phyloP scores from a whole-genome alignment of 2,888 invertebrate species.

The Lasioglossum leucozonium region DNA sequence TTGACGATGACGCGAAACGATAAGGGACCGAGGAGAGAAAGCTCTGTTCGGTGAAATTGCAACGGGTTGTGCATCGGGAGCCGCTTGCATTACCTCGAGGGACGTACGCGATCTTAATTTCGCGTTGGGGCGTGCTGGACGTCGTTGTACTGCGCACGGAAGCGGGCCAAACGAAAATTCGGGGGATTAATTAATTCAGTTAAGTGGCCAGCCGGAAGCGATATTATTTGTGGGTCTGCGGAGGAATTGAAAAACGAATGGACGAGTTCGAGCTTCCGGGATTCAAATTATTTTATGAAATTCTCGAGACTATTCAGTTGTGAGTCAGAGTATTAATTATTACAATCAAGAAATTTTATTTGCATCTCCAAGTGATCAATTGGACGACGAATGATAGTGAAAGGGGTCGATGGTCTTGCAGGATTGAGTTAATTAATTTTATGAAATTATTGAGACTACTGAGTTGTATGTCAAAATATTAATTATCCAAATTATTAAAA shows the following conservation, averaged over 20 bases:
- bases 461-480: too few species aligned
- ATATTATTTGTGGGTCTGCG: background rate
- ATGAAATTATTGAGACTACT: too few species aligned
- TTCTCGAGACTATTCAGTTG: background rate
- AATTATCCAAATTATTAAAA: too few species aligned
- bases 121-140: conserved; percentile 39
- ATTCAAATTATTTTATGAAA: background rate
- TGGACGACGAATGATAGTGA: too few species aligned
- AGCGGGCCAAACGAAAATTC: conserved; percentile 37
- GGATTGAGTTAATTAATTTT: too few species aligned
- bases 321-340: background rate
- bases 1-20: background rate
- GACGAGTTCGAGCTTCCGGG: background rate
- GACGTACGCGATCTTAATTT: conserved; percentile 47
- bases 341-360: too few species aligned
- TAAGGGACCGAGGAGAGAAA: background rate
- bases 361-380: too few species aligned
- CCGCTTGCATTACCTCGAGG: conserved; percentile 11
- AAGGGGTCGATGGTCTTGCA: too few species aligned
- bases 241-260: background rate
- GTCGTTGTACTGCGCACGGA: conserved; percentile 21
- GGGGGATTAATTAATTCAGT: conserved; percentile 45
- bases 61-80: conserved; percentile 11
- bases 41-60: background rate
- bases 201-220: background rate